These are phyloP conservation scores for Mayetiola destructor DNA, from an alignment of 2,888 invertebrate species.

Conservation along the genomic window DNA sequence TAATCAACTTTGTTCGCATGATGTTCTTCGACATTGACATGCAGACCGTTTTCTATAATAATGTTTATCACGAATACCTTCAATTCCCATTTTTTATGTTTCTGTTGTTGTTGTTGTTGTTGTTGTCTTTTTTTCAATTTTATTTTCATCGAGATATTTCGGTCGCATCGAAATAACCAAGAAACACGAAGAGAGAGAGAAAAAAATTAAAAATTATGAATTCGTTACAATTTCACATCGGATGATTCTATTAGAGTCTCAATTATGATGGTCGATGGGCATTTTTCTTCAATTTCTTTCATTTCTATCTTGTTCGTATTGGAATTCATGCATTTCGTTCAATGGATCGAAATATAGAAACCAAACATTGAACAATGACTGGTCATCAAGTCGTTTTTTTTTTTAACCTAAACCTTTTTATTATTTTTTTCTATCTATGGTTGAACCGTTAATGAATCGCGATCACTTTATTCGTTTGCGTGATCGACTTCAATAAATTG, in stretches of 20 bases:
- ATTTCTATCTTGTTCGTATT: neutral
- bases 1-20: neutral
- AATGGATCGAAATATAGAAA: no score
- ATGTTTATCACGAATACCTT: no score
- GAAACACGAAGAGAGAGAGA: neutral
- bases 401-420: neutral
- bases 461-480: neutral
- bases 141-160: neutral
- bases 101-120: no score
- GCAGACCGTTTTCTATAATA: no score
- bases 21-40: neutral
- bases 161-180: neutral
- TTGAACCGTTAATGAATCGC: neutral
- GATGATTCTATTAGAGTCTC: neutral
- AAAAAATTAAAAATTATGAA: neutral
- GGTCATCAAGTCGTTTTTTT: neutral
- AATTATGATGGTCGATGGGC: neutral
- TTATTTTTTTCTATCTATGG: neutral
- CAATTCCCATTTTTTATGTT: neutral
- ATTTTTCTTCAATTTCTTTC: neutral
- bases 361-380: no score
- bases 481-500: neutral
- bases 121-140: no score
- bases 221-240: slow-evolving; percentile 2
- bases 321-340: no score